Conservation (phyloP, 53 echinoderm and acorn worm genomes). For the Patiria pectinifera region DNA sequence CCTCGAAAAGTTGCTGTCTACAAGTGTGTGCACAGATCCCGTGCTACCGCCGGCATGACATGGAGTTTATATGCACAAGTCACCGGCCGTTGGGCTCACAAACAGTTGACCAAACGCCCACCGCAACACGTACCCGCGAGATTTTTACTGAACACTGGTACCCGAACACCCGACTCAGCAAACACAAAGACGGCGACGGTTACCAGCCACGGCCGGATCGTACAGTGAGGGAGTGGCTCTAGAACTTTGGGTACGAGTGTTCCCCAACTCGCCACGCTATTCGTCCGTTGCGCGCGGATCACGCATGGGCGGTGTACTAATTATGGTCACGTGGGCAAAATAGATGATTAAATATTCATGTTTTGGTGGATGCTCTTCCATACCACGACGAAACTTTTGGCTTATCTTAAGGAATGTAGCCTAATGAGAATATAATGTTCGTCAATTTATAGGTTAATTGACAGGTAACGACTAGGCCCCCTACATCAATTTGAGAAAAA, state of each 20-base stretch:
- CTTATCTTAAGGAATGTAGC: too few relatives aligned
- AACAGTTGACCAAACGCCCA: conserved; percentile 6
- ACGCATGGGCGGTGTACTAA: neutral
- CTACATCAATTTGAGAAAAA: too few relatives aligned
- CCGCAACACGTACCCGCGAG: neutral
- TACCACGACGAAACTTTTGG: too few relatives aligned
- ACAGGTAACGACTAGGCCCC: too few relatives aligned
- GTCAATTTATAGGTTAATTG: too few relatives aligned
- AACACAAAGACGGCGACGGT: neutral
- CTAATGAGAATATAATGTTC: too few relatives aligned
- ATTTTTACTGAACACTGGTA: neutral
- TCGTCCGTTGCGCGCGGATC: conserved; percentile 2
- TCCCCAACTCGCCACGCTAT: neutral
- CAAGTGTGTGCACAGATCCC: neutral
- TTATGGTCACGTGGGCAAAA: neutral
- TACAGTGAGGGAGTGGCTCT: neutral
- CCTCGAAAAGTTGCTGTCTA: conserved; percentile 21
- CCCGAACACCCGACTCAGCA: neutral
- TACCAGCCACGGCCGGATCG: neutral
- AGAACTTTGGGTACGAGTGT: neutral
- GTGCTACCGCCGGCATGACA: neutral
- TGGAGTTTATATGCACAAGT: conserved; percentile 27
- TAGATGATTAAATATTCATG: too few relatives aligned
- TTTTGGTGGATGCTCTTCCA: too few relatives aligned
- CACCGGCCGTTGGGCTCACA: conserved; percentile 4